These are phyloP conservation scores for Enteromius mattozi DNA, from an alignment of 2,797 vertebrate genomes.

Conservation along the genomic window DNA sequence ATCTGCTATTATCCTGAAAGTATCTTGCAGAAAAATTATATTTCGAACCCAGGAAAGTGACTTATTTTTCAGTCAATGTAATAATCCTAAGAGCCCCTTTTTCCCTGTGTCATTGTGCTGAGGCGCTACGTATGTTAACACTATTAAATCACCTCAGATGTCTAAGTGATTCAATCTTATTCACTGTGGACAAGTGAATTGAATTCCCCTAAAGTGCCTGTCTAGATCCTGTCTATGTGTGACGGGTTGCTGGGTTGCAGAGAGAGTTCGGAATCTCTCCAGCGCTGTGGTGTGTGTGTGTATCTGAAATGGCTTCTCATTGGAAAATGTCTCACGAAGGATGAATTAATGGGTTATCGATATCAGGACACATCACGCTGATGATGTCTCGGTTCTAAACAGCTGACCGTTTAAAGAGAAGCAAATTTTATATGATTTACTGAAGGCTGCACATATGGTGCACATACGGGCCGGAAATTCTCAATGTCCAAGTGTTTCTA, in stretches of 20 bases:
- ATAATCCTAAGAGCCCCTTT: slow-evolving; percentile 72
- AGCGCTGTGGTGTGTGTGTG: slow-evolving; percentile 66
- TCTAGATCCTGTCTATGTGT: slow-evolving; percentile 81
- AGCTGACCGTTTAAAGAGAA: not conserved
- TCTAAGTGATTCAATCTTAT: slow-evolving; percentile 80
- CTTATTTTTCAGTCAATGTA: slow-evolving; percentile 76
- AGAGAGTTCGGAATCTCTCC: slow-evolving; percentile 73
- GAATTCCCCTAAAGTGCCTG: slow-evolving; percentile 82
- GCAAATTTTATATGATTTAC: slow-evolving; percentile 19
- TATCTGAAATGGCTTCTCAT: slow-evolving; percentile 36
- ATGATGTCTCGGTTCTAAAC: slow-evolving; percentile 16
- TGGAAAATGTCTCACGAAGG: slow-evolving; percentile 16
- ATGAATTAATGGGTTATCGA: slow-evolving; percentile 38
- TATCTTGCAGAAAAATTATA: slow-evolving; percentile 73
- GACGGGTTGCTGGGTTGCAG: slow-evolving; percentile 74
- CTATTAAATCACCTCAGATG: slow-evolving; percentile 83
- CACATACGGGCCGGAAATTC: slow-evolving; percentile 13
- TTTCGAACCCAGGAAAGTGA: slow-evolving; percentile 70
- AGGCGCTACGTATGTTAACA: slow-evolving; percentile 76
- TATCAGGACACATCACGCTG: slow-evolving; percentile 15
- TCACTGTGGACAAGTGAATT: slow-evolving; percentile 78
- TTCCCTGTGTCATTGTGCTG: slow-evolving; percentile 67
- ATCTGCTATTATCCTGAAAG: slow-evolving; percentile 74
- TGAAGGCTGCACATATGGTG: slow-evolving; percentile 16
- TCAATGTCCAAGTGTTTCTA: slow-evolving; percentile 21